These are phyloP conservation scores for Athalia cordata DNA, from an alignment of 2,888 invertebrate species.

Conservation along the genomic window DNA sequence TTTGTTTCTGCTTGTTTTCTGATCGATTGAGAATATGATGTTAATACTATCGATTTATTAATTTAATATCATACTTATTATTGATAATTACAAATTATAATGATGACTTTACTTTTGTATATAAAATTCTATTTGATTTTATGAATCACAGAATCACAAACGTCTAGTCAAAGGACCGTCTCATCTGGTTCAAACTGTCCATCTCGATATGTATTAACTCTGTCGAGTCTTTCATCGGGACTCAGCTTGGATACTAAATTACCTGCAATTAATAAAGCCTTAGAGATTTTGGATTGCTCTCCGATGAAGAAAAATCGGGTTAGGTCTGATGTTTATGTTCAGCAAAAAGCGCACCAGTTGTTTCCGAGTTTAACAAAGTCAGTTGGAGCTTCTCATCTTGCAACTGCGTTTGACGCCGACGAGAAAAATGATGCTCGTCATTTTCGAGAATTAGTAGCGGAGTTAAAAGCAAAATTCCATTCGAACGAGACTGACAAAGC, in stretches of 20 bases:
- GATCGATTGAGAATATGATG: no score
- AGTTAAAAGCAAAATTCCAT: slow-evolving; percentile 39
- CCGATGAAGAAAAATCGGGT: slow-evolving; percentile 27
- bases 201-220: neutral
- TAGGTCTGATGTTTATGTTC: slow-evolving; percentile 24
- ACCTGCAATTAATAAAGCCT: slow-evolving; percentile 31
- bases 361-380: slow-evolving; percentile 11
- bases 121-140: neutral
- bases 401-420: slow-evolving; percentile 31
- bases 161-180: neutral
- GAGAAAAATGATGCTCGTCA: slow-evolving; percentile 21
- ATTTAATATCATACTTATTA: no score
- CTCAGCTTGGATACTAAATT: slow-evolving; percentile 26
- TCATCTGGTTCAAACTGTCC: neutral
- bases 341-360: slow-evolving; percentile 21
- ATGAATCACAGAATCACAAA: slow-evolving; percentile 1
- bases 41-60: no score
- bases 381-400: slow-evolving; percentile 20
- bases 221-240: slow-evolving; percentile 12
- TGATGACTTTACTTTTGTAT: neutral
- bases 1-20: no score
- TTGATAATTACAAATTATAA: no score
- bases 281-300: slow-evolving; percentile 25
- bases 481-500: slow-evolving; percentile 17
- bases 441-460: slow-evolving; percentile 35